Conservation (phyloP, 2,888 invertebrate genomes). For the Leucophenga montana region DNA sequence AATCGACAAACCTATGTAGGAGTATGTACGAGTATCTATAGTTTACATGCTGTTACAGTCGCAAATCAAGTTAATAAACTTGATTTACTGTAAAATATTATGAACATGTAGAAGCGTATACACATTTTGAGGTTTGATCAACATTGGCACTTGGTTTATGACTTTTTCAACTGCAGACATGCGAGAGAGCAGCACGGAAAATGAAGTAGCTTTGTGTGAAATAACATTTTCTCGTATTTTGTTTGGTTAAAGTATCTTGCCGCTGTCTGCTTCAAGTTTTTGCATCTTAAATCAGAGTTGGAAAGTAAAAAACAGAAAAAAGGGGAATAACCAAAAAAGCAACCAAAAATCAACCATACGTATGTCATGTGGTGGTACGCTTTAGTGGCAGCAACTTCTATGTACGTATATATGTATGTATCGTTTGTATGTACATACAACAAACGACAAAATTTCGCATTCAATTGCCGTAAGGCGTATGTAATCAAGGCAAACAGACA, state of each 20-base stretch:
- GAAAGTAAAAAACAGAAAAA: neutral
- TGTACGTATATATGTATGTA: too few relatives aligned
- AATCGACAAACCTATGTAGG: too few relatives aligned
- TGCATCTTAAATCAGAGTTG: neutral
- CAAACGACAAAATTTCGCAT: slow-evolving; percentile 6
- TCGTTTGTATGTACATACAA: neutral
- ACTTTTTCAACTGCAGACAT: too few relatives aligned
- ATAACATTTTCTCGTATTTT: neutral
- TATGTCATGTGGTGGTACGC: neutral
- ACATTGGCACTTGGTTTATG: neutral
- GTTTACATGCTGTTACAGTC: neutral
- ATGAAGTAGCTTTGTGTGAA: neutral
- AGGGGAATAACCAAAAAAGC: neutral
- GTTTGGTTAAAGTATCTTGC: neutral
- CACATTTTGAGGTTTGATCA: neutral
- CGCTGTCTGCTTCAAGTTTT: neutral
- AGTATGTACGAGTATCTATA: slow-evolving; percentile 10
- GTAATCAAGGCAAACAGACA: slow-evolving; percentile 13
- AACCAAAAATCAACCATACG: neutral
- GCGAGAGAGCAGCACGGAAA: too few relatives aligned
- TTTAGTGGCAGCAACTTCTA: neutral
- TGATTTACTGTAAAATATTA: slow-evolving; percentile 1
- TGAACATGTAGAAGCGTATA: neutral
- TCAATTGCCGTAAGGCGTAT: slow-evolving; percentile 17
- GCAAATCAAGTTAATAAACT: slow-evolving; percentile 13